Conservation (phyloP, 2,888 invertebrate species). For the Noctua janthe region DNA sequence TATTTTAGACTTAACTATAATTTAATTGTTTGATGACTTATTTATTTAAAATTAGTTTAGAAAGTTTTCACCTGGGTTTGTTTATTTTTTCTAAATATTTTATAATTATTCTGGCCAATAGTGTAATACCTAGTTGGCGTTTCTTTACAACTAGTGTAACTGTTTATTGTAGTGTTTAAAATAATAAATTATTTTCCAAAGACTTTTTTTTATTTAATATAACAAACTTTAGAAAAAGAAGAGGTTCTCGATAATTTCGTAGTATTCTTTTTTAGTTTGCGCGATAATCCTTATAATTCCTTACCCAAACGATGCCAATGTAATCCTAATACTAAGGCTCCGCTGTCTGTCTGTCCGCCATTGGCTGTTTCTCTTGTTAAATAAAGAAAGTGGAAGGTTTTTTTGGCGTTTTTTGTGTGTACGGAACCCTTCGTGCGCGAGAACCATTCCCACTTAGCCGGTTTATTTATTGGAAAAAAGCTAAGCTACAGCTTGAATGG, state of each 20-base stretch:
- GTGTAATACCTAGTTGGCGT: conserved; percentile 31
- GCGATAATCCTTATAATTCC: background rate
- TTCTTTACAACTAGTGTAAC: conserved; percentile 49
- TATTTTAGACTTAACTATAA: conserved; percentile 36
- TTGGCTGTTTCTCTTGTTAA: no score
- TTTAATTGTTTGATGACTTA: conserved; percentile 48
- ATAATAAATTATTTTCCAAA: conserved; percentile 62
- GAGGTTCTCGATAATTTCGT: background rate
- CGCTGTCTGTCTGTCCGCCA: background rate
- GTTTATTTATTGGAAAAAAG: no score
- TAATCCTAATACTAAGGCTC: background rate
- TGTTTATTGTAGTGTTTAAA: conserved; percentile 62
- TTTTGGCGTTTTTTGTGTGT: no score
- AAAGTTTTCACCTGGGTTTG: conserved; percentile 52
- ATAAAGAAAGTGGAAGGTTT: no score
- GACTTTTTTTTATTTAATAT: background rate
- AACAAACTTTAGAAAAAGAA: background rate
- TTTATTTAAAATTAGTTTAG: conserved; percentile 54
- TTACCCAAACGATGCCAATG: background rate
- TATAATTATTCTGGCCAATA: conserved; percentile 46
- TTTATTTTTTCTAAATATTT: conserved; percentile 60
- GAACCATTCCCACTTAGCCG: no score
- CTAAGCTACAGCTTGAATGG: no score
- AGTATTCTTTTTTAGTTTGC: background rate
- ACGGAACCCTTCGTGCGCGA: no score